phyloP scores from a whole-genome alignment of 2,797 vertebrate species.

The Spea hammondii region DNA sequence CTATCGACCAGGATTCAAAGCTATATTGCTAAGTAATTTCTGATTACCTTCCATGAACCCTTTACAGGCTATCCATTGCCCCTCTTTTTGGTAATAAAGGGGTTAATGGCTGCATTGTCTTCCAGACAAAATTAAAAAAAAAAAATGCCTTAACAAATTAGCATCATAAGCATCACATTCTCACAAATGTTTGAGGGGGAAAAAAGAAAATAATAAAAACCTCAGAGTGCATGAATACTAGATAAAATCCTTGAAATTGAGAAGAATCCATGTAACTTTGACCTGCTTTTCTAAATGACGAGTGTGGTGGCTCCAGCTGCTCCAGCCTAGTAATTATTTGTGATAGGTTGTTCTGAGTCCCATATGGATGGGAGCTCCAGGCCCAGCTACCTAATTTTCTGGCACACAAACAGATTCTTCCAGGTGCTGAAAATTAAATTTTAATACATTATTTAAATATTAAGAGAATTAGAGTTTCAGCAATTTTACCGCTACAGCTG shows the following conservation, averaged over 20 bases:
- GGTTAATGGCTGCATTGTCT: not conserved
- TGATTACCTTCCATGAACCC: not conserved
- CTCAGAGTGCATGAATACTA: slow-evolving; percentile 47
- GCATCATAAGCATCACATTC: not conserved
- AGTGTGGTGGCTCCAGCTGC: slow-evolving; percentile 67
- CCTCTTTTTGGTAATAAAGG: not conserved
- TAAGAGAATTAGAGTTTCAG: slow-evolving; percentile 77
- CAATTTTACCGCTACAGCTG: slow-evolving; percentile 72
- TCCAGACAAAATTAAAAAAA: not conserved
- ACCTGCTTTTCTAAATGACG: slow-evolving; percentile 70
- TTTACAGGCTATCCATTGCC: not conserved
- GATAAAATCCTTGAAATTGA: slow-evolving; percentile 56
- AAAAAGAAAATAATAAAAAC: slow-evolving; percentile 52
- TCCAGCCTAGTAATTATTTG: slow-evolving; percentile 74
- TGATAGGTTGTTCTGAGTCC: slow-evolving; percentile 73
- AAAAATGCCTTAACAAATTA: slow-evolving; percentile 5
- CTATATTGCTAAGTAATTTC: too few relatives aligned
- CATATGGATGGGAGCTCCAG: slow-evolving; percentile 73
- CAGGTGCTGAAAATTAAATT: slow-evolving; percentile 87
- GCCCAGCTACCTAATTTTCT: slow-evolving; percentile 73
- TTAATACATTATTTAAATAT: slow-evolving; percentile 91
- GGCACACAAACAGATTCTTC: slow-evolving; percentile 74
- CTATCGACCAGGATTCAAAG: too few relatives aligned
- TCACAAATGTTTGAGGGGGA: not conserved
- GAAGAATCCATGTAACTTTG: slow-evolving; percentile 66